Base-by-base conservation (phyloP, 2,888 invertebrate species). In the Dasypolia templi region DNA sequence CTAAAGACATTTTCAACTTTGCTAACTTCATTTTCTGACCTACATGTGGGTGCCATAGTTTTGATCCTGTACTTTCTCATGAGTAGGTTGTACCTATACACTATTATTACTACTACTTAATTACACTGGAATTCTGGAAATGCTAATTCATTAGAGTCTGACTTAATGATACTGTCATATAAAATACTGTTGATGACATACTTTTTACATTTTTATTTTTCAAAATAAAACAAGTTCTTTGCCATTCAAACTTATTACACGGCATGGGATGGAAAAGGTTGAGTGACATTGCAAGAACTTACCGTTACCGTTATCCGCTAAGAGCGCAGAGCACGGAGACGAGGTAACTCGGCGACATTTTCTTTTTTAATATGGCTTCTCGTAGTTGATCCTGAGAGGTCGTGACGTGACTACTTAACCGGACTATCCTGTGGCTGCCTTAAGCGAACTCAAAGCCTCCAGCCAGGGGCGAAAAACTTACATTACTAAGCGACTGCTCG, bases 11-110 rank as follows among this genome's bases (percentile, higher is more conserved):
- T 70, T 26, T 77, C 70, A 42, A 77, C 62, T 49, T 81, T 72
- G 51, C 69, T 72, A 70, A 71, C 62, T 75, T 84, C 66, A 44
- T 75, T 83, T 53, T 80, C 51, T 46, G 71, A 65, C 32, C 71
- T 72, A 65, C 80, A 35, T 58, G 61, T 6, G 58, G 74, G 74
- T 39, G 64, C 49, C 80, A 80, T 75, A 22, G 61, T 56, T 53
- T 35, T 66, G 32, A 69, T 66, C 32, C 19, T 35, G 46, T 55
- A 58, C 66, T 64, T 69, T 65, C 29, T 69, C 51, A 68, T 74
- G n/a, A 79, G 11, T 68, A 68, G 56, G 29, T 59, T 75, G 53
- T 26, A 53, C 51, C 71, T 75, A 39, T 39, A 71, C 63, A 56
- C 68, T 66, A 56, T 17, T 83, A 56, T 58, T 69, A 74, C 79